Percentiles rank a stretch among this genome's conserved stretches.
phyloP scores from a whole-genome alignment of 2,888 invertebrate species.

The Bembecia ichneumoniformis region DNA sequence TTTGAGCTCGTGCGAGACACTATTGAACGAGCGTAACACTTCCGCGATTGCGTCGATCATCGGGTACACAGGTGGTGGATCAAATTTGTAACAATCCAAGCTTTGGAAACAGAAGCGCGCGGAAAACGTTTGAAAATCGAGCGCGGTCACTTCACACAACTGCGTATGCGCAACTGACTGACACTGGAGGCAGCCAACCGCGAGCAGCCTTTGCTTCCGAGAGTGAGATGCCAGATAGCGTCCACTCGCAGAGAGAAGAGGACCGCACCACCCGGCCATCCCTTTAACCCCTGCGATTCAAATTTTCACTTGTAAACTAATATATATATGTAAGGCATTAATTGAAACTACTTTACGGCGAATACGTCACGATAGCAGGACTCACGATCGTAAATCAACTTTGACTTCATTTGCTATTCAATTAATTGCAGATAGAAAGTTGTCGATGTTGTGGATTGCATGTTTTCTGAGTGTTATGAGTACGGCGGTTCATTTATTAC shows the following conservation, averaged over 20 bases:
- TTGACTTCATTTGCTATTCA: not conserved
- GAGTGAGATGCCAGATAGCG: constrained; percentile 28
- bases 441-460: not conserved
- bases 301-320: constrained; percentile 19
- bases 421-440: constrained; percentile 6
- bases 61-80: not conserved
- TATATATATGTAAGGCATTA: constrained; percentile 34
- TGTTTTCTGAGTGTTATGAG: not conserved
- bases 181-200: constrained; percentile 39
- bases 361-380: constrained; percentile 29
- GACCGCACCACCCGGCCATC: constrained; percentile 29
- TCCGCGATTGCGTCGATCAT: not conserved
- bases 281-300: constrained; percentile 31
- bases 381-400: constrained; percentile 10
- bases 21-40: constrained; percentile 4
- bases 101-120: constrained; percentile 22
- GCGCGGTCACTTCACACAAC: constrained; percentile 43
- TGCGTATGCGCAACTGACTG: constrained; percentile 62
- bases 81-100: not conserved
- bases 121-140: constrained; percentile 36
- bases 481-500: not conserved
- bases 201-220: constrained; percentile 22
- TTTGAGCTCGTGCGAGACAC: constrained; percentile 11
- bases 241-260: constrained; percentile 17
- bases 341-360: constrained; percentile 33